A percentile compares a stretch with the other conserved stretches of the same genome.
phyloP scores from a whole-genome alignment of 1,140 invertebrate genomes.

The Globodera rostochiensis region DNA sequence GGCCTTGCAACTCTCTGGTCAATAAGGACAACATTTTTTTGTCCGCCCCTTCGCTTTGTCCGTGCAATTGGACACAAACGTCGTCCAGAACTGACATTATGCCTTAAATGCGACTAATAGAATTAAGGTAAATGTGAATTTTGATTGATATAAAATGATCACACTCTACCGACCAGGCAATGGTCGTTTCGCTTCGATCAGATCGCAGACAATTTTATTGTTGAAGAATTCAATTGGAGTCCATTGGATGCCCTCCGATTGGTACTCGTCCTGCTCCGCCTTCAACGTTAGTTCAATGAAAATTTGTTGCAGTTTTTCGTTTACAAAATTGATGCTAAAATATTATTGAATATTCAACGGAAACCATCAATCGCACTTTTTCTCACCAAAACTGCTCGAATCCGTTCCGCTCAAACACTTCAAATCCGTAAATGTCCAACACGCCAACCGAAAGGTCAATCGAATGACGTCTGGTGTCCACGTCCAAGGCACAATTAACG shows the following conservation, averaged over 20 bases:
- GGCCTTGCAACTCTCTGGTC: slow-evolving; percentile 68
- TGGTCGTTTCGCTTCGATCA: slow-evolving; percentile 70
- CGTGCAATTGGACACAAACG: slow-evolving; percentile 77
- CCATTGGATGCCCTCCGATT: slow-evolving; percentile 77
- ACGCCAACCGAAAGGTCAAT: slow-evolving; percentile 68
- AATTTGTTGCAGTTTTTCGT: slow-evolving; percentile 80
- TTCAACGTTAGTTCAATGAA: slow-evolving; percentile 79
- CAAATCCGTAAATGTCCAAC: slow-evolving; percentile 75
- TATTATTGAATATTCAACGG: slow-evolving; percentile 65
- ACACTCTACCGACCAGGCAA: slow-evolving; percentile 64
- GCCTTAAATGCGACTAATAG: slow-evolving; percentile 61
- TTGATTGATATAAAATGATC: slow-evolving; percentile 1
- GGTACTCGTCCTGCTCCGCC: slow-evolving; percentile 78
- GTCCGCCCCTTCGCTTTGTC: slow-evolving; percentile 69
- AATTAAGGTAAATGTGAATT: not conserved
- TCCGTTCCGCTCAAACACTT: slow-evolving; percentile 74
- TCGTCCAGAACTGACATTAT: slow-evolving; percentile 76
- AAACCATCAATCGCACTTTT: slow-evolving; percentile 1
- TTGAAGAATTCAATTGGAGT: slow-evolving; percentile 79
- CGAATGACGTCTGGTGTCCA: slow-evolving; percentile 25
- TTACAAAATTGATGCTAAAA: slow-evolving; percentile 93
- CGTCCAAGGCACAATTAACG: slow-evolving; percentile 63
- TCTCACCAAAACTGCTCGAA: slow-evolving; percentile 65
- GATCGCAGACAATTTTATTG: slow-evolving; percentile 76
- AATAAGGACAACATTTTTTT: slow-evolving; percentile 71